These are phyloP conservation scores for Tyria jacobaeae DNA, from an alignment of 2,888 invertebrate species.

Conservation along the genomic window DNA sequence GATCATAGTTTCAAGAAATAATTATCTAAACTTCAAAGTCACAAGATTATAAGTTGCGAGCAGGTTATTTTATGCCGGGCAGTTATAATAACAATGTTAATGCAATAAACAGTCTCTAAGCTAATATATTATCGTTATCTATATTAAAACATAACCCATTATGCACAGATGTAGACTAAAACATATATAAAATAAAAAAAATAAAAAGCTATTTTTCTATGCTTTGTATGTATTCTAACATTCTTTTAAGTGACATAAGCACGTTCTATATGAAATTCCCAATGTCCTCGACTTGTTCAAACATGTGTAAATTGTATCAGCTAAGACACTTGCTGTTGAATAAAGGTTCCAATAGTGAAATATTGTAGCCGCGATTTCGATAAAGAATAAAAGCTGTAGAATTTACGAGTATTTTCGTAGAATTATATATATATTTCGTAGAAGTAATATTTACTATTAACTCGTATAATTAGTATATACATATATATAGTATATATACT, in stretches of 20 bases:
- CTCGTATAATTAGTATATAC: too few species aligned
- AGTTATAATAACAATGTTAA: too few species aligned
- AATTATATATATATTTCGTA: background rate
- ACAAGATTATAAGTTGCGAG: too few species aligned
- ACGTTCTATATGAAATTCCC: conserved; percentile 15
- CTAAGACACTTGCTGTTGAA: conserved; percentile 10
- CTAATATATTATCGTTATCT: too few species aligned
- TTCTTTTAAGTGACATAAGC: conserved; percentile 7
- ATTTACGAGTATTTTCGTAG: background rate
- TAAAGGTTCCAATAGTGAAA: conserved; percentile 16
- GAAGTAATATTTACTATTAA: too few species aligned
- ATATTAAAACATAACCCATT: too few species aligned
- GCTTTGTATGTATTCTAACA: background rate
- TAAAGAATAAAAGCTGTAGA: background rate
- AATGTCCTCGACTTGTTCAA: conserved; percentile 14
- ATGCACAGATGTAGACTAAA: background rate
- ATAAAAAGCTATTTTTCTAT: background rate
- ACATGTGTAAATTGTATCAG: conserved; percentile 16
- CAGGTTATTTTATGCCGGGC: too few species aligned
- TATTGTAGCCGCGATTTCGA: conserved; percentile 19
- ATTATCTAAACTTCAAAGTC: too few species aligned
- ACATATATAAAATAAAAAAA: background rate
- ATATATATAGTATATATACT: too few species aligned
- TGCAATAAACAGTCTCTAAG: too few species aligned
- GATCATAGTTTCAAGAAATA: too few species aligned